Evolutionary conservation across 2,113 vertebrate species (phyloP).

Genomic region (Hypocryptadius cinnamomeus): DNA sequence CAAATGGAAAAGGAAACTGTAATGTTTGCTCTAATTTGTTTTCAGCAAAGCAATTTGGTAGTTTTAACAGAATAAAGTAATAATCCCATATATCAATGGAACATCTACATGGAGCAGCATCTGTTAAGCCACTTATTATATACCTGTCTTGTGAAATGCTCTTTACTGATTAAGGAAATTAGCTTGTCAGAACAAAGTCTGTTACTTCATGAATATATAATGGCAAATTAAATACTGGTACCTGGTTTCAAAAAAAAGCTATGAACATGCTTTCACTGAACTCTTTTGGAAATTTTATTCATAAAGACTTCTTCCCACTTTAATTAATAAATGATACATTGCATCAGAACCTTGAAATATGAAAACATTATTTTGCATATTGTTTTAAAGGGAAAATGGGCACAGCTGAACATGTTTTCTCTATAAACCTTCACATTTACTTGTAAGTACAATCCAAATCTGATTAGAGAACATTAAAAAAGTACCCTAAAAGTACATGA

Average conservation of each 20-base stretch:
- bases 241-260: not conserved
- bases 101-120: not conserved
- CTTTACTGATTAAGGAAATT: not conserved
- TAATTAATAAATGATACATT: not conserved
- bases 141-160: not conserved
- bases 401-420: not conserved
- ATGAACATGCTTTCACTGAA: not conserved
- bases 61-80: not conserved
- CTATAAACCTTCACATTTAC: not conserved
- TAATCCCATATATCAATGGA: not conserved
- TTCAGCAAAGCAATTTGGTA: not conserved
- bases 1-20: not conserved
- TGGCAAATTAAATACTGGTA: not conserved
- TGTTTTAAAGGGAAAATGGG: not conserved
- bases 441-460: not conserved
- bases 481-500: not conserved
- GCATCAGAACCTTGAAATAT: not conserved
- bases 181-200: not conserved
- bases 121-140: not conserved
- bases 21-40: not conserved
- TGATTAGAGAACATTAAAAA: not conserved
- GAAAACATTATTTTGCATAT: not conserved
- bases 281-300: not conserved
- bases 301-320: not conserved
- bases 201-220: slow-evolving; percentile 12